A percentile compares a stretch with the other conserved stretches of the same genome.
Evolutionary conservation across 2,888 invertebrate genomes (phyloP).

Genomic region (Byasa hedistus): DNA sequence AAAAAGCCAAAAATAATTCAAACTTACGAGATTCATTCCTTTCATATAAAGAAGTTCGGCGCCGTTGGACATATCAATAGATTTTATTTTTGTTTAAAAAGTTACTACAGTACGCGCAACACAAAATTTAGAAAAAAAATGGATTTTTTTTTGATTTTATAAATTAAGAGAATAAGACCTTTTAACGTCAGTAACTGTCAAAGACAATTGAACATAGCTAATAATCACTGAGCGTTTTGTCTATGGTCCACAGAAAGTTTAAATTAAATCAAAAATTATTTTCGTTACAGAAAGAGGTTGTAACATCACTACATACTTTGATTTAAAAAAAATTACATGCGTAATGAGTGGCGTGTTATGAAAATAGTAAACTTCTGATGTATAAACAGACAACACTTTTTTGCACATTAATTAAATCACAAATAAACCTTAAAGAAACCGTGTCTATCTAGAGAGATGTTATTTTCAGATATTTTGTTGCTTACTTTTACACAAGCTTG

Average conservation of each 20-base stretch:
- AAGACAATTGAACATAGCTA: not conserved
- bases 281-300: too few species aligned
- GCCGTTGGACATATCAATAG: slow-evolving; percentile 47
- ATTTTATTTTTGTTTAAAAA: not conserved
- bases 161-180: not conserved
- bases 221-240: not conserved
- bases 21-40: slow-evolving; percentile 48
- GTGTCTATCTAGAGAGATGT: too few species aligned
- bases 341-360: too few species aligned
- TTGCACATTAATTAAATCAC: too few species aligned
- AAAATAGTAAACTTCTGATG: too few species aligned
- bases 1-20: not conserved
- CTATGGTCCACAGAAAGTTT: not conserved
- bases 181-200: slow-evolving; percentile 1
- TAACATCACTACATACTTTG: too few species aligned
- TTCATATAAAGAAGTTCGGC: slow-evolving; percentile 52
- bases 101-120: not conserved
- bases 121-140: slow-evolving; percentile 2
- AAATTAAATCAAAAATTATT: too few species aligned
- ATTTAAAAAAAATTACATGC: too few species aligned
- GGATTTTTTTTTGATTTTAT: not conserved
- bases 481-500: too few species aligned
- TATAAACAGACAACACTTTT: too few species aligned
- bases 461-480: too few species aligned
- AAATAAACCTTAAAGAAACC: too few species aligned